Evolutionary conservation across 2,888 invertebrate species (phyloP).

Genomic region (Acrobasis consociella): DNA sequence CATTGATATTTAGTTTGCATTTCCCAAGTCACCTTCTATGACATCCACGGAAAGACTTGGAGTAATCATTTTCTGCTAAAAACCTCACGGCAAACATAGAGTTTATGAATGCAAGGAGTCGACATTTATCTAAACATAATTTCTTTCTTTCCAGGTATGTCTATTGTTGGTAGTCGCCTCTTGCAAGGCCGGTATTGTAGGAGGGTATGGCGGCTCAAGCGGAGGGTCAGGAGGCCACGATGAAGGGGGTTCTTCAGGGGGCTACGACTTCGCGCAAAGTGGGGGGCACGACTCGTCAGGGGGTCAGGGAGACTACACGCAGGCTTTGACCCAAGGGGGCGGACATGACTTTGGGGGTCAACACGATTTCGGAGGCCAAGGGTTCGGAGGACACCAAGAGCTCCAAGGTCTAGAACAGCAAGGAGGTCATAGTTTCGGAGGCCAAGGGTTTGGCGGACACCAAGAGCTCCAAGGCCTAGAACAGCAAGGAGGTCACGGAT

Average conservation of each 20-base stretch:
- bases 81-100: no score
- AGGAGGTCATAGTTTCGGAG: slow-evolving; percentile 43
- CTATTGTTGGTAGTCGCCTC: slow-evolving; percentile 71
- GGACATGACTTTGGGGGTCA: slow-evolving; percentile 42
- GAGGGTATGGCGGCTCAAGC: slow-evolving; percentile 39
- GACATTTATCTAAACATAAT: slow-evolving; percentile 21
- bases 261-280: slow-evolving; percentile 38
- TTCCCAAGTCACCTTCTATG: no score
- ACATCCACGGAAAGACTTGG: no score
- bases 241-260: slow-evolving; percentile 38
- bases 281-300: slow-evolving; percentile 32
- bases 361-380: slow-evolving; percentile 25
- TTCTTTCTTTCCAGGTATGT: slow-evolving; percentile 63
- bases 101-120: not conserved
- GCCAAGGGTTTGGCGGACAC: slow-evolving; percentile 32
- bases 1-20: no score
- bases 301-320: slow-evolving; percentile 41
- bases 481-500: slow-evolving; percentile 43
- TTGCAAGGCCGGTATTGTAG: slow-evolving; percentile 64
- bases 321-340: slow-evolving; percentile 35
- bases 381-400: slow-evolving; percentile 33
- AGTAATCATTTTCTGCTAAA: no score
- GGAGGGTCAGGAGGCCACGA: slow-evolving; percentile 31
- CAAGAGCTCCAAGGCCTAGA: slow-evolving; percentile 33
- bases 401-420: slow-evolving; percentile 33